Percentiles rank a stretch among this genome's conserved stretches.
Conservation (phyloP, 2,797 vertebrate species). For the Limosa lapponica region DNA sequence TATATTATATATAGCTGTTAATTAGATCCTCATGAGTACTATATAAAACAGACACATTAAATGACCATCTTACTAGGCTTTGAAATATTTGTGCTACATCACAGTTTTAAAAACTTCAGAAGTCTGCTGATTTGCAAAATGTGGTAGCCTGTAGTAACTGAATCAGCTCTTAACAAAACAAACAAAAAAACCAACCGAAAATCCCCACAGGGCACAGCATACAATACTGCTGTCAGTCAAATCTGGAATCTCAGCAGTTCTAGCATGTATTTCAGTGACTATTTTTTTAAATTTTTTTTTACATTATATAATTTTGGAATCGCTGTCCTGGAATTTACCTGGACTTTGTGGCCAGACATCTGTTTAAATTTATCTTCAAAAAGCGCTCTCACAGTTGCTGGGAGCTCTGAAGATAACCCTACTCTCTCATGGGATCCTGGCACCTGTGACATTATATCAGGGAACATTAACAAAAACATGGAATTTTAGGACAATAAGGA, state of each 20-base stretch:
- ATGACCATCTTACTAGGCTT: background rate
- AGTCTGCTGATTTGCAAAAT: background rate
- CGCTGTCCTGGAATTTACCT: constrained; percentile 83
- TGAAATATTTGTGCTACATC: background rate
- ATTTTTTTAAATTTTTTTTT: background rate
- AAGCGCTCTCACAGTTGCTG: constrained; percentile 79
- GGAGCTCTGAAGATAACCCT: constrained; percentile 90
- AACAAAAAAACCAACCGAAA: background rate
- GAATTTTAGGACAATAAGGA: constrained; percentile 22
- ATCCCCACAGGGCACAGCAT: background rate
- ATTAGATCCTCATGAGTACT: background rate
- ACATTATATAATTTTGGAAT: background rate
- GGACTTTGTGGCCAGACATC: constrained; percentile 91
- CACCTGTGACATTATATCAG: constrained; percentile 86
- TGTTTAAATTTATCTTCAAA: constrained; percentile 92
- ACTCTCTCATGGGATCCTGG: constrained; percentile 90
- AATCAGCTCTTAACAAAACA: background rate
- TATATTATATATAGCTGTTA: background rate
- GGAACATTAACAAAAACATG: constrained; percentile 84
- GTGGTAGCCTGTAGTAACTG: background rate
- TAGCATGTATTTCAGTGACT: background rate
- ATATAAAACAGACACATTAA: background rate
- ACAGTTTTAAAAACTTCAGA: background rate
- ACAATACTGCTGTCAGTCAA: background rate
- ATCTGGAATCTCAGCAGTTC: background rate